Evolutionary conservation across 2,888 invertebrate species (phyloP).

Genomic region (Papilio gigon): DNA sequence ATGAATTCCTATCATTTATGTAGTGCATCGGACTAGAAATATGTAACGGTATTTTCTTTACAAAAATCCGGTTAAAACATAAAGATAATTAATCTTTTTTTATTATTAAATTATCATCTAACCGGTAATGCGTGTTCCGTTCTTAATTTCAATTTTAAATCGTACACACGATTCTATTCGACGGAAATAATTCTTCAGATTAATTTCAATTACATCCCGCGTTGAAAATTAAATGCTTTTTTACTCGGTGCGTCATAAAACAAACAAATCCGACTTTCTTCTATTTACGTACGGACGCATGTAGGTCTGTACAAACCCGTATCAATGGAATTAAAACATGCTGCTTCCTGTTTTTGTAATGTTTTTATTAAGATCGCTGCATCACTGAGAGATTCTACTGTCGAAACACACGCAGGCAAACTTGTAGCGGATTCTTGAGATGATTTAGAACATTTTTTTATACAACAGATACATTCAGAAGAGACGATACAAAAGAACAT

Average conservation of each 20-base stretch:
- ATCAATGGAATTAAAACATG: constrained; percentile 22
- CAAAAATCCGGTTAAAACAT: neutral
- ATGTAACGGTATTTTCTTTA: neutral
- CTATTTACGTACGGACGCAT: constrained; percentile 16
- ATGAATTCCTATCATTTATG: neutral
- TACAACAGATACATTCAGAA: too few species aligned
- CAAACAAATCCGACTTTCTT: constrained; percentile 23
- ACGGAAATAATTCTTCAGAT: constrained; percentile 45
- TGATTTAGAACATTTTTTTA: too few species aligned
- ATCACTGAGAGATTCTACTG: neutral
- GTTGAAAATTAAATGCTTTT: constrained; percentile 30
- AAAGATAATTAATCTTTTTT: neutral
- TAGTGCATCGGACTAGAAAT: neutral
- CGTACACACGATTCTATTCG: constrained; percentile 46
- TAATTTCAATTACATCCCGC: constrained; percentile 29
- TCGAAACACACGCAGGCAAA: neutral
- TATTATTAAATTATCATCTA: neutral
- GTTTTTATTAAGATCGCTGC: neutral
- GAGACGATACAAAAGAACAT: too few species aligned
- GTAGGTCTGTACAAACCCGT: neutral
- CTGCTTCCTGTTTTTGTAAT: constrained; percentile 17
- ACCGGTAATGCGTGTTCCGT: constrained; percentile 25
- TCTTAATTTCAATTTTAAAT: constrained; percentile 47
- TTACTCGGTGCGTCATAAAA: constrained; percentile 17
- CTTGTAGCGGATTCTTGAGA: neutral